Conservation (phyloP, 2,797 vertebrate species). For the Buphagus erythrorhynchus region DNA sequence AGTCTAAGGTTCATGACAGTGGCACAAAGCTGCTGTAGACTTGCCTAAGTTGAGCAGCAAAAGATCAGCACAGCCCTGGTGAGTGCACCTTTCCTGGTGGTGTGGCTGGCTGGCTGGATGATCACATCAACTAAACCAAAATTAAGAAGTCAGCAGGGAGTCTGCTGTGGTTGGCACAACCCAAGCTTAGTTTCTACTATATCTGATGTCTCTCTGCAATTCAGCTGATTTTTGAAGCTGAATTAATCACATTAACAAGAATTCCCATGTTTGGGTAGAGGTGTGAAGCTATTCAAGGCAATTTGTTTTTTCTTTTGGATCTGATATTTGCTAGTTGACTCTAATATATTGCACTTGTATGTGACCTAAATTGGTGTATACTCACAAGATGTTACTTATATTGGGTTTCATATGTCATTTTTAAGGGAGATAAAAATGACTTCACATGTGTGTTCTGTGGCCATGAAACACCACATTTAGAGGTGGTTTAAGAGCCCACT, state of each 20-base stretch:
- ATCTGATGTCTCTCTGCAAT: neutral
- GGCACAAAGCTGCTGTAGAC: neutral
- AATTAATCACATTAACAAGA: neutral
- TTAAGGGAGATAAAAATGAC: neutral
- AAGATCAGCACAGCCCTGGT: neutral
- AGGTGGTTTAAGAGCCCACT: neutral
- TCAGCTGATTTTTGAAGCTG: neutral
- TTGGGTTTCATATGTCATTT: rapidly evolving
- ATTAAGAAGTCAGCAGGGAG: neutral
- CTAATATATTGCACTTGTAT: neutral
- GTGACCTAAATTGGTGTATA: neutral
- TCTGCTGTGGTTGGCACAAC: neutral
- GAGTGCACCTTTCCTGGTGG: neutral
- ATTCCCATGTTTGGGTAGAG: neutral
- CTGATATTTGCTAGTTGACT: neutral
- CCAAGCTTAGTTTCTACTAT: neutral
- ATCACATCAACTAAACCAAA: rapidly evolving
- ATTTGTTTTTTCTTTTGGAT: neutral
- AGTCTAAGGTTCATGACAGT: neutral
- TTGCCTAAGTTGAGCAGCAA: neutral
- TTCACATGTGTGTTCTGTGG: rapidly evolving
- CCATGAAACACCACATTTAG: rapidly evolving
- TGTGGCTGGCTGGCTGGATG: neutral
- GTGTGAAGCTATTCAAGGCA: neutral
- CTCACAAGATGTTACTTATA: rapidly evolving